A percentile compares a stretch with the other conserved stretches of the same genome.
Conservation (phyloP, 2,888 invertebrate genomes). For the Heliconius ismenius region DNA sequence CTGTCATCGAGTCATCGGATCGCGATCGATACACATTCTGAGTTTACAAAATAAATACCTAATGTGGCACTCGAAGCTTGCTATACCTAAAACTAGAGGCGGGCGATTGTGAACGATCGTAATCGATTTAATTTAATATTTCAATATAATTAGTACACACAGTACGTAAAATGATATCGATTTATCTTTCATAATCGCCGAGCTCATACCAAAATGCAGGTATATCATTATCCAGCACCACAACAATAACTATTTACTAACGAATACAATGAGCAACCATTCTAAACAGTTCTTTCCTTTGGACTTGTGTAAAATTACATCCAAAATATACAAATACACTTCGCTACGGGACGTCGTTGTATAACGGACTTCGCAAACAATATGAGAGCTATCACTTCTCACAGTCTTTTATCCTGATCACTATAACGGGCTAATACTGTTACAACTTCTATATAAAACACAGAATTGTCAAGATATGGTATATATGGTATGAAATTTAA, state of each 20-base stretch:
- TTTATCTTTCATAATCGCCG: constrained; percentile 25
- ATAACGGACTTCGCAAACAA: constrained; percentile 33
- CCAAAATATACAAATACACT: constrained; percentile 76
- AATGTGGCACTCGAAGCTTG: constrained; percentile 71
- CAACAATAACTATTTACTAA: constrained; percentile 67
- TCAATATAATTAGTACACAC: constrained; percentile 35
- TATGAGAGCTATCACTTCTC: constrained; percentile 57
- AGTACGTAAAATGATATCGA: background rate
- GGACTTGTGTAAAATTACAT: constrained; percentile 73
- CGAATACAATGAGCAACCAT: constrained; percentile 79
- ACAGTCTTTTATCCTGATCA: constrained; percentile 49
- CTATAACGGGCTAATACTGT: constrained; percentile 41
- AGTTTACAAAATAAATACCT: constrained; percentile 70
- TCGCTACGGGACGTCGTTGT: constrained; percentile 58
- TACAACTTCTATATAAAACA: constrained; percentile 28
- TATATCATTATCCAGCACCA: constrained; percentile 66
- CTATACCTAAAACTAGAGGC: constrained; percentile 44
- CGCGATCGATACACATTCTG: constrained; percentile 55
- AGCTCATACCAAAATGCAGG: constrained; percentile 36
- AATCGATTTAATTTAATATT: constrained; percentile 32
- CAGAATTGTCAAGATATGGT: constrained; percentile 8
- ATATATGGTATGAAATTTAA: background rate
- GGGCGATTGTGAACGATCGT: constrained; percentile 19
- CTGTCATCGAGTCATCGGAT: constrained; percentile 58
- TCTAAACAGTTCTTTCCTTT: constrained; percentile 62